Conservation (phyloP, 2,797 vertebrate species). For the Apodemus agrarius region DNA sequence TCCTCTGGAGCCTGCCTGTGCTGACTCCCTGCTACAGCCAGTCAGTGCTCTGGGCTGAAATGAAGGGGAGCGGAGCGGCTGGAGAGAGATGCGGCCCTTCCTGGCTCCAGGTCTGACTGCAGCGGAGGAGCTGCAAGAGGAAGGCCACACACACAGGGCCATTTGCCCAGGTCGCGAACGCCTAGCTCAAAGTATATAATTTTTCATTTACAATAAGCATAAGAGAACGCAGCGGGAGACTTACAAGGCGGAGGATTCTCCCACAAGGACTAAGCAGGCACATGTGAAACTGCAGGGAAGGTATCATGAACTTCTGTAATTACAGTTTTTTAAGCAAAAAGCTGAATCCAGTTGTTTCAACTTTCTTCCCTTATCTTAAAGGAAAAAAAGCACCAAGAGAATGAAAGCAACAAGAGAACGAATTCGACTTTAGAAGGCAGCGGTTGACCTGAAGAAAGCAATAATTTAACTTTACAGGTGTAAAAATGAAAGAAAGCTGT, state of each 20-base stretch:
- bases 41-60: neutral
- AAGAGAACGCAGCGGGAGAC: neutral
- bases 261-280: neutral
- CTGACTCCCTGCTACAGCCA: no score
- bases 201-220: conserved; percentile 7
- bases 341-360: neutral
- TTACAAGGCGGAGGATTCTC: neutral
- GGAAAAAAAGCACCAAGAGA: no score
- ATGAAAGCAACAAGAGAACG: neutral
- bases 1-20: neutral
- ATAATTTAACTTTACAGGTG: neutral
- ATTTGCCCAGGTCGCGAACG: conserved; percentile 10
- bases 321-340: conserved; percentile 45
- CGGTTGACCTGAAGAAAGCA: neutral
- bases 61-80: neutral
- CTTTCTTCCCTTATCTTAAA: neutral
- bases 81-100: no score
- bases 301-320: conserved; percentile 11
- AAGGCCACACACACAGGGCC: neutral
- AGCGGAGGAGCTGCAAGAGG: neutral
- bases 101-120: neutral
- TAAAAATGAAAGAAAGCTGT: neutral
- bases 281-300: neutral
- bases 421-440: neutral
- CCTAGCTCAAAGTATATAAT: conserved; percentile 34